Conservation (phyloP, 1,140 invertebrate genomes). For the Diabrotica virgifera region DNA sequence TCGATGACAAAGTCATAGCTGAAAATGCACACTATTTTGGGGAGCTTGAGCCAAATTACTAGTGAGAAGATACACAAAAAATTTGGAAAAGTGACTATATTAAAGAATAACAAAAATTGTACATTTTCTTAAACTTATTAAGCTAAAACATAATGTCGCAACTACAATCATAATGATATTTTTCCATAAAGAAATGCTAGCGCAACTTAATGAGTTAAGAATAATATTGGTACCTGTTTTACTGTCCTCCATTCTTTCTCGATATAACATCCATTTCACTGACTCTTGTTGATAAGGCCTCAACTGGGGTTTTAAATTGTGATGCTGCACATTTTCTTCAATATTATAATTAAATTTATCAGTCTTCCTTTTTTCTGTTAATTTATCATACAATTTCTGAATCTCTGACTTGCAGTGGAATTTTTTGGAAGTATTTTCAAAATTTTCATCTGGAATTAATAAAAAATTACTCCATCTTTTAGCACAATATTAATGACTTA, state of each 20-base stretch:
- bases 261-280: slow-evolving; percentile 67
- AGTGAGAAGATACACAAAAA: too few relatives aligned
- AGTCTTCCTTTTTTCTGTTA: slow-evolving; percentile 21
- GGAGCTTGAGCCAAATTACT: too few relatives aligned
- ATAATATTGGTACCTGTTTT: slow-evolving; percentile 2
- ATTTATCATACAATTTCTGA: slow-evolving; percentile 30
- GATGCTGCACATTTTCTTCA: slow-evolving; percentile 30
- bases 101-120: too few relatives aligned
- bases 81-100: too few relatives aligned
- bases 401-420: slow-evolving; percentile 22
- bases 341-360: slow-evolving; percentile 11
- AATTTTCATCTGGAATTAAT: background rate
- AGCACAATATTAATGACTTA: background rate
- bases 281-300: slow-evolving; percentile 65
- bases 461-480: background rate
- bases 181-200: too few relatives aligned
- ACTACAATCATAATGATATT: too few relatives aligned
- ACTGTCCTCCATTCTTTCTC: slow-evolving; percentile 46
- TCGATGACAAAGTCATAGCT: too few relatives aligned
- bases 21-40: too few relatives aligned
- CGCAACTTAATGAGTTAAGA: too few relatives aligned
- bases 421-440: slow-evolving; percentile 17
- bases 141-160: too few relatives aligned
- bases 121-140: too few relatives aligned
- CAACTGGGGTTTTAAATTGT: slow-evolving; percentile 48